These are phyloP conservation scores for Dipodomys ordii DNA, from an alignment of 2,113 vertebrate species.

Conservation along the genomic window DNA sequence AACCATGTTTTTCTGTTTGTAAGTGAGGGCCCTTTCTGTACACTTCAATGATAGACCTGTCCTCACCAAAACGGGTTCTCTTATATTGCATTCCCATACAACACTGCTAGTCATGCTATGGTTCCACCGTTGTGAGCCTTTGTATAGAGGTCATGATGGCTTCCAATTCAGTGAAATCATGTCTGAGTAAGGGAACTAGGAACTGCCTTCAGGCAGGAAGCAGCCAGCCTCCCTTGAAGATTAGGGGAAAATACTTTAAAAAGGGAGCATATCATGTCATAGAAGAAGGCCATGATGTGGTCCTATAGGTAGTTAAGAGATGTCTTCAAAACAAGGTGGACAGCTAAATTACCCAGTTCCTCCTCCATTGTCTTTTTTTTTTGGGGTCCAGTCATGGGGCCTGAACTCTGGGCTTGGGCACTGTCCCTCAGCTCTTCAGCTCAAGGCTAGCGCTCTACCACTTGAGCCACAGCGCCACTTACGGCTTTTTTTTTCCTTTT, in stretches of 20 bases:
- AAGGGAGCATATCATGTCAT: not conserved
- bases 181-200: conserved; percentile 39
- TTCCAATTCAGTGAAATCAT: not conserved
- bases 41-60: conserved; percentile 47
- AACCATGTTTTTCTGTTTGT: conserved; percentile 65
- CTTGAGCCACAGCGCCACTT: too few relatives aligned
- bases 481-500: too few relatives aligned
- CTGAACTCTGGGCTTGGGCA: too few relatives aligned
- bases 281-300: not conserved
- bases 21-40: conserved; percentile 68
- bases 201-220: conserved; percentile 51
- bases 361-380: not conserved
- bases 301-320: not conserved
- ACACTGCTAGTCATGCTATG: not conserved
- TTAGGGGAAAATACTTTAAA: not conserved
- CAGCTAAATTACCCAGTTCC: not conserved
- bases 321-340: not conserved
- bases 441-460: too few relatives aligned
- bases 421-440: too few relatives aligned
- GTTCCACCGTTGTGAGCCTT: not conserved
- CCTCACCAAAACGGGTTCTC: not conserved
- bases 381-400: too few relatives aligned
- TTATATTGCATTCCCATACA: not conserved
- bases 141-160: conserved; percentile 28
- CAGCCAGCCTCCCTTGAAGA: conserved; percentile 14